phyloP scores from a whole-genome alignment of 2,888 invertebrate species.

The Campoplex capitator region DNA sequence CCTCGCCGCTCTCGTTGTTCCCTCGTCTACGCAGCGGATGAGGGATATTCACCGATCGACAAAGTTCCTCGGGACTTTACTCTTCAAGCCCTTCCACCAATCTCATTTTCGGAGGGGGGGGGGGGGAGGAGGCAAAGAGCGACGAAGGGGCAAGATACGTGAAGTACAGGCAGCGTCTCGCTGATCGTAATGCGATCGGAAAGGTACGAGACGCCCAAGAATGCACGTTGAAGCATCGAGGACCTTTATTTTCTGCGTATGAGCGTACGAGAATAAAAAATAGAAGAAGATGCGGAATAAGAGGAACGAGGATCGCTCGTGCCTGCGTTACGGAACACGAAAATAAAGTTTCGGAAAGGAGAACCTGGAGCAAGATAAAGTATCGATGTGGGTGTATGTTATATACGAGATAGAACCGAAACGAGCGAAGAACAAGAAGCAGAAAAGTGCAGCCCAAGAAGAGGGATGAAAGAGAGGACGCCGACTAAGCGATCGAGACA shows the following conservation, averaged over 20 bases:
- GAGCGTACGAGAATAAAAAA: not conserved
- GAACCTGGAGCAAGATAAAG: conserved; percentile 3
- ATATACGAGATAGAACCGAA: not conserved
- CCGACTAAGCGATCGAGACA: conserved; percentile 62
- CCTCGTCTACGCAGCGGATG: conserved; percentile 52
- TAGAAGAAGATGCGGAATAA: conserved; percentile 47
- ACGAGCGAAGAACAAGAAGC: not conserved
- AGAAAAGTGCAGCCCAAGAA: not conserved
- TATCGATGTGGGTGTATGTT: not conserved
- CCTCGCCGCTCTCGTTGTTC: conserved; percentile 25
- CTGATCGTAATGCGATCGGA: conserved; percentile 62
- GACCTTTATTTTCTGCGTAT: not conserved
- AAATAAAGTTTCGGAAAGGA: conserved; percentile 22
- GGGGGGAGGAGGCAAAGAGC: not conserved
- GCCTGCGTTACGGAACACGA: conserved; percentile 48
- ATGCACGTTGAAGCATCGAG: conserved; percentile 28
- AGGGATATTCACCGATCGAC: conserved; percentile 75
- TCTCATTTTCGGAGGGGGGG: conserved; percentile 13
- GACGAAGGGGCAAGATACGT: not conserved
- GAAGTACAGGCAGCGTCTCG: conserved; percentile 29
- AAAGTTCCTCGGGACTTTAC: conserved; percentile 73
- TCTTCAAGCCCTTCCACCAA: conserved; percentile 25
- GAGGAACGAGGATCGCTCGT: conserved; percentile 59
- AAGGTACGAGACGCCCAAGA: conserved; percentile 45
- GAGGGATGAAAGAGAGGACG: not conserved